Evolutionary conservation across 64 coral and sea anemone species (phyloP), one percentile per base, ranked within the genome.

Genomic region (Acropora tenuis): DNA sequence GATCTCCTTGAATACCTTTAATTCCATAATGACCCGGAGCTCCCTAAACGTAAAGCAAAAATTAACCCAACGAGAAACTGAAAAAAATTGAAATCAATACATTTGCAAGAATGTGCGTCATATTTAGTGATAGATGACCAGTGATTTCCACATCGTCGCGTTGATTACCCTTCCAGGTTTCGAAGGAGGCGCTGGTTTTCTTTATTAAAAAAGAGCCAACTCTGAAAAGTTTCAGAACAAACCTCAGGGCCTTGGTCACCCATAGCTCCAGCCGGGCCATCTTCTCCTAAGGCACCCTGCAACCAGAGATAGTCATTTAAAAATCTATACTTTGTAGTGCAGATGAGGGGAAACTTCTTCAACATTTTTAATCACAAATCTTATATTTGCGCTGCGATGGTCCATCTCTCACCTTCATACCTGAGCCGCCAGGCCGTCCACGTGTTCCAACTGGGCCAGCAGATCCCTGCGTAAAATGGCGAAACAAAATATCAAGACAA

Each of bases 21-120:
- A 48, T 85, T 5, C 82, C 82, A 47, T 20, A 68, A n/a, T 85
- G 46, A 8, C 82, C 82, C 18, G 82, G 63, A 85, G 65, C 63
- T 15, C 82, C 82, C 82, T 85, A 16, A 1, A 85, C 30, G 4
- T 40, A 48, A 75, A 19, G 49, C 75, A 47, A n/a, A 47, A 6
- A 55, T 16, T 16, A 18, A 43, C 47, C 44, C 10, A 78, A 2
- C 9, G 75, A 48, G 17, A 78, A 46, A 48, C 30, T 30, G 30
- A 30, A 30, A 30, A 30, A 30, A 30, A 30, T 30, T 30, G 30
- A 30, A 30, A 30, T 30, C 30, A 30, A 30, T 30, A 30, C 30
- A 30, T 30, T 30, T 30, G 30, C 30, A 30, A 30, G 30, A 30
- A 30, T 30, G 30, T 30, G 30, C 30, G 30, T 30, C 30, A 30